These are phyloP conservation scores for Thereuonema tuberculata DNA, from an alignment of 1,140 invertebrate species.

Conservation along the genomic window DNA sequence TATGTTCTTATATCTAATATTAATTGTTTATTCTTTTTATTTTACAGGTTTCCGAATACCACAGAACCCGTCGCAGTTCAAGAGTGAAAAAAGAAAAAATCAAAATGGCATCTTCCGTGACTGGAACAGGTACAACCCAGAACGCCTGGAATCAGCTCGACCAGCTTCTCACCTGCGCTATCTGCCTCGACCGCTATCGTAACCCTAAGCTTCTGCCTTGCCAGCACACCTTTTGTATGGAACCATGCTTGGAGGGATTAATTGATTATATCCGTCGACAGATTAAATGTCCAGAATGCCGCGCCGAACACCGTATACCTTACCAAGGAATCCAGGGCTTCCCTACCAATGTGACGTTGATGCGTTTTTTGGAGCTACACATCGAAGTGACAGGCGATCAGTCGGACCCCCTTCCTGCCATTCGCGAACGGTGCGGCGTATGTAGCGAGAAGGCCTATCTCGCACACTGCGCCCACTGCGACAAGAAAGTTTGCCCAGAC, in stretches of 20 bases:
- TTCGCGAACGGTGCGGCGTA: slow-evolving; percentile 42
- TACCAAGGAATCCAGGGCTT: slow-evolving; percentile 91
- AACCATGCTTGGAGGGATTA: slow-evolving; percentile 91
- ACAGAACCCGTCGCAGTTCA: no score
- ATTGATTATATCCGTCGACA: slow-evolving; percentile 87
- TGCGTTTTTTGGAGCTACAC: slow-evolving; percentile 86
- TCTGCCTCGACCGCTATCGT: slow-evolving; percentile 91
- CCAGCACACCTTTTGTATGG: slow-evolving; percentile 98
- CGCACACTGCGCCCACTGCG: slow-evolving; percentile 79
- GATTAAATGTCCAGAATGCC: slow-evolving; percentile 98
- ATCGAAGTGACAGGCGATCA: slow-evolving; percentile 84
- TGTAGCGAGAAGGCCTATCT: slow-evolving; percentile 92
- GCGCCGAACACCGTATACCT: slow-evolving; percentile 91
- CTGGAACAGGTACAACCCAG: background rate
- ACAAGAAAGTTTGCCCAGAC: slow-evolving; percentile 76
- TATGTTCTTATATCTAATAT: no score
- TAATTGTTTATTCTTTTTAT: no score
- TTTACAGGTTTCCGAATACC: no score
- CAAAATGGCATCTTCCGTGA: background rate
- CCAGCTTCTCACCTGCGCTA: slow-evolving; percentile 91
- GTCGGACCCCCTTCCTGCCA: slow-evolving; percentile 63
- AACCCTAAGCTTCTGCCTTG: slow-evolving; percentile 97
- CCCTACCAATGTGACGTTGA: slow-evolving; percentile 89
- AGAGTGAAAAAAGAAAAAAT: background rate
- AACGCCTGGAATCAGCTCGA: slow-evolving; percentile 59